Percentiles rank a stretch among this genome's conserved stretches.
Evolutionary conservation across 2,113 vertebrate genomes (phyloP).

Genomic region (Eonycteris spelaea): DNA sequence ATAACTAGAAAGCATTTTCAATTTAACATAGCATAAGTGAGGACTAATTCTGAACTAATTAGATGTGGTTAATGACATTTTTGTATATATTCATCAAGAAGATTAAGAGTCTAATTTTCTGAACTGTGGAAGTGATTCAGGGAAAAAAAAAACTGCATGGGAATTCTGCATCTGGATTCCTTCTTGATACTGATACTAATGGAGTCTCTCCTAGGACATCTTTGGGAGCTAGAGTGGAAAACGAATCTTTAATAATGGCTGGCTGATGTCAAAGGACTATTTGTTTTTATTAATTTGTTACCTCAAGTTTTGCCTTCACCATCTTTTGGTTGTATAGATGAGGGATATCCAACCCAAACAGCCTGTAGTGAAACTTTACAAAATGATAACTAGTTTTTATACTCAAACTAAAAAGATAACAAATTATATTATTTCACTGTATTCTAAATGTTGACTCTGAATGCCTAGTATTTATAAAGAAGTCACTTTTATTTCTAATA

Average conservation of each 20-base stretch:
- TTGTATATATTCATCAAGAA: constrained; percentile 9
- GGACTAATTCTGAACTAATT: constrained; percentile 14
- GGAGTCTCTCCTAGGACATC: background rate
- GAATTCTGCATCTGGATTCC: constrained; percentile 9
- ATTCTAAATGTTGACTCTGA: constrained; percentile 9
- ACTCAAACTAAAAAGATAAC: background rate
- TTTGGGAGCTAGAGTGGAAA: background rate
- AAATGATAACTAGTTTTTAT: constrained; percentile 19
- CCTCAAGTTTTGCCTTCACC: background rate
- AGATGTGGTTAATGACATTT: constrained; percentile 31
- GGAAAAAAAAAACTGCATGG: background rate
- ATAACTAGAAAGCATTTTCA: constrained; percentile 21
- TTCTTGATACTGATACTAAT: background rate
- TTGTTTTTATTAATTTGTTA: constrained; percentile 9
- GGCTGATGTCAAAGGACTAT: background rate
- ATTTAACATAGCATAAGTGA: background rate
- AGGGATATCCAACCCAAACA: background rate
- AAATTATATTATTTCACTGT: background rate
- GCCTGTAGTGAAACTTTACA: background rate
- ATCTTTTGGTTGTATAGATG: background rate
- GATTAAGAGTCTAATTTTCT: constrained; percentile 37
- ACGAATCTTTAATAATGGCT: background rate
- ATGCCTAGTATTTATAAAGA: background rate
- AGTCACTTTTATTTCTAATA: constrained; percentile 22
- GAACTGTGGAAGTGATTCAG: constrained; percentile 34